These are phyloP conservation scores for Laterallus jamaicensis DNA, from an alignment of 2,113 vertebrate species.

Conservation along the genomic window DNA sequence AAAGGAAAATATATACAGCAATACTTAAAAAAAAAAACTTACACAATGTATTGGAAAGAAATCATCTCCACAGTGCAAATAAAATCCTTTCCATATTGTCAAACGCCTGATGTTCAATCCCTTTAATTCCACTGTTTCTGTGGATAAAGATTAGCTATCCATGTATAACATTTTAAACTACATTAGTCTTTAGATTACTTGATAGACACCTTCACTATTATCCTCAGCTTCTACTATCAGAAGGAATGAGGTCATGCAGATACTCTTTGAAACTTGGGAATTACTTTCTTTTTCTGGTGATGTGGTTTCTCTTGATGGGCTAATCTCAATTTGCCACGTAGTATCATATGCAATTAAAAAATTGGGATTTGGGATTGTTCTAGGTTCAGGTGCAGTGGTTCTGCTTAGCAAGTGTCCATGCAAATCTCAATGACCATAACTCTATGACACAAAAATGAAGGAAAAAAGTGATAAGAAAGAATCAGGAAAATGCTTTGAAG, in stretches of 20 bases:
- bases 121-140: neutral
- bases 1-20: neutral
- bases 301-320: neutral
- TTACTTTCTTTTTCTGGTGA: neutral
- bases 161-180: neutral
- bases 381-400: neutral
- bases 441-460: neutral
- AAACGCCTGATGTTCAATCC: neutral
- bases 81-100: neutral
- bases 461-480: neutral
- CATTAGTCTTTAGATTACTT: neutral
- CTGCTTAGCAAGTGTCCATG: neutral
- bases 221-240: neutral
- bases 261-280: neutral
- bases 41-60: neutral
- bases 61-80: neutral
- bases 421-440: rapidly evolving
- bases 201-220: neutral
- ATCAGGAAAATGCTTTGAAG: neutral
- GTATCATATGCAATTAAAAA: neutral
- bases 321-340: neutral
- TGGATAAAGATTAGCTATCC: neutral
- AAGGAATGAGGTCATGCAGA: neutral
- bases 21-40: neutral
- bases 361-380: rapidly evolving